Percentiles rank a stretch among this genome's conserved stretches.
Conservation (phyloP, 2,888 invertebrate genomes). For the Rhodophaea formosa region DNA sequence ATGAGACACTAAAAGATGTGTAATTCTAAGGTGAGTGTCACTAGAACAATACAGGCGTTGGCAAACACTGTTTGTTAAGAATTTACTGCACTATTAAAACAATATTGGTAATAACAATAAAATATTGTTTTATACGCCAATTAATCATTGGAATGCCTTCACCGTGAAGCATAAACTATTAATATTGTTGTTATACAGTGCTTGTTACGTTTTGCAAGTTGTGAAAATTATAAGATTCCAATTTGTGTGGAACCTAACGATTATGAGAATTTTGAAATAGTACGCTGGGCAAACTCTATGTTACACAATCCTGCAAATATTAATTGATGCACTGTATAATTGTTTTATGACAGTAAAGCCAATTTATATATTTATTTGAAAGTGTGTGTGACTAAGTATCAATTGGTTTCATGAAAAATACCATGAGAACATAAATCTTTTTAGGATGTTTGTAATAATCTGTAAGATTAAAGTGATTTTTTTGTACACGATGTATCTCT, state of each 20-base stretch:
- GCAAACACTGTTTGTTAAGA: neutral
- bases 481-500: no score
- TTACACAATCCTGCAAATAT: neutral
- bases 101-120: neutral
- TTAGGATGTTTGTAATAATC: no score
- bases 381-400: neutral
- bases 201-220: neutral
- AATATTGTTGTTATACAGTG: neutral
- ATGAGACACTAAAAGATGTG: neutral
- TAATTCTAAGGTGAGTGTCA: neutral
- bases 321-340: conserved; percentile 2
- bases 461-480: no score
- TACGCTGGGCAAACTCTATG: neutral
- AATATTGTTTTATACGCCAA: conserved; percentile 4
- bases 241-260: conserved; percentile 4
- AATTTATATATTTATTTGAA: neutral
- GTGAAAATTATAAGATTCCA: conserved; percentile 9
- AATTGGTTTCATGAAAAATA: no score
- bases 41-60: neutral
- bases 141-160: conserved; percentile 1
- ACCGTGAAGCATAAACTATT: neutral
- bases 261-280: conserved; percentile 8
- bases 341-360: neutral
- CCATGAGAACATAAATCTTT: no score
- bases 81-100: neutral